Base-by-base conservation (phyloP, 1,140 invertebrate species). In the Papilio machaon region DNA sequence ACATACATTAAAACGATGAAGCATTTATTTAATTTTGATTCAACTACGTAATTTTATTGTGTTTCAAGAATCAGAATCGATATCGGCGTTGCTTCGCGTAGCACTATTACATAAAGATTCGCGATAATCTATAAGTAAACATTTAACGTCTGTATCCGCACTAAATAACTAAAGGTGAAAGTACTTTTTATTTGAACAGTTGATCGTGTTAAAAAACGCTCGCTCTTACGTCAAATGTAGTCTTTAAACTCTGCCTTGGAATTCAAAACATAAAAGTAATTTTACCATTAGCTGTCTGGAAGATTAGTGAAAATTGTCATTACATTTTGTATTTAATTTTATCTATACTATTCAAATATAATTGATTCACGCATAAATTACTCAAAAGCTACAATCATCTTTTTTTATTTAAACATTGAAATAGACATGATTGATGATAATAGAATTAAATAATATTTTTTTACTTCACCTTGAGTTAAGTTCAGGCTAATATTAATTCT, bases 161-260 rank as follows among this genome's bases (percentile, higher is more conserved):
- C 82, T 81, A 85, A 88, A 89, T 86, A 87, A 90, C 82, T 85
- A 85, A 86, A 88, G 86, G 91, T 87, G 91, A 93, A 92, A 92
- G 90, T 88, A 87, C 84, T 87, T 87, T 89, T 90, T 91, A 90
- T 91, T 91, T 91, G 85, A 82, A 91, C 85, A 91, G 86, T 84
- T 85, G 89, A 87, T 87, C 86, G 80, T 82, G 88, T 88, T 88
- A 88, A 91, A 85, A 91, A 89, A 84, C 90, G 86, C 89, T 86
- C 85, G 84, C 86, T 86, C 84, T 90, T 89, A 85, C 85, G 84
- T 82, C 87, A 92, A 91, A 91, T 83, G 89, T 64, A 23, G 9
- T 30, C 2, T 30, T 30, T 30, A 23, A 30, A 64, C 60, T 30
- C 11, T 64, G 30, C 23, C 23, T 64, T 64, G 54, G 54, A 30